phyloP scores from a whole-genome alignment of 2,888 invertebrate genomes.

The Idaea biselata region DNA sequence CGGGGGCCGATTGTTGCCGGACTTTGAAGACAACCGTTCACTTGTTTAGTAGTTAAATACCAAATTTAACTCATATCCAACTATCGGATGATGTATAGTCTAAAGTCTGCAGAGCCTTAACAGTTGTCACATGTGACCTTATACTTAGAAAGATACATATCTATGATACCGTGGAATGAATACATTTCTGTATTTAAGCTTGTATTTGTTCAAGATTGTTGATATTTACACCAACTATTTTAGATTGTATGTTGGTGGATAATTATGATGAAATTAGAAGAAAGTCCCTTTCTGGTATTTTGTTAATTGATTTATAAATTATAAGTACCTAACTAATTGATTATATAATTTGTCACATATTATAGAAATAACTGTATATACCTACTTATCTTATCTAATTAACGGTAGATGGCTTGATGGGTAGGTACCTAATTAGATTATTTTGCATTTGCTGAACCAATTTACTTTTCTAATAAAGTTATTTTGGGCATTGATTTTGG shows the following conservation, averaged over 20 bases:
- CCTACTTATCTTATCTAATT: no score
- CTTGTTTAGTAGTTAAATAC: no score
- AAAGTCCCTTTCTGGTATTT: background rate
- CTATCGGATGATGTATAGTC: background rate
- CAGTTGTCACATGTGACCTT: background rate
- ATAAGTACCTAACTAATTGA: background rate
- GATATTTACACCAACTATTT: background rate
- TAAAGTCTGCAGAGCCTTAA: background rate
- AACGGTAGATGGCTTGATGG: no score
- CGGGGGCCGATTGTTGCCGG: background rate
- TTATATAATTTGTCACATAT: background rate
- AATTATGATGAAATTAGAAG: background rate
- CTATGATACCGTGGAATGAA: background rate
- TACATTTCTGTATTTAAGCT: background rate
- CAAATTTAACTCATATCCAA: no score
- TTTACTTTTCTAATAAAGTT: no score
- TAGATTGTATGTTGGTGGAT: background rate
- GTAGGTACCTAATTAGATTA: no score
- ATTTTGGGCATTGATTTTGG: no score
- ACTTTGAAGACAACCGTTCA: no score
- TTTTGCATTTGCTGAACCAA: no score
- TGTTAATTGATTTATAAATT: background rate
- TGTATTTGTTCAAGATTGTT: background rate
- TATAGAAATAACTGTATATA: no score
- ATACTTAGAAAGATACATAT: background rate